A percentile compares a stretch with the other conserved stretches of the same genome.
These are phyloP conservation scores for Caenorhabditis doughertyi DNA, from an alignment of 2,888 invertebrate genomes.

Conservation along the genomic window DNA sequence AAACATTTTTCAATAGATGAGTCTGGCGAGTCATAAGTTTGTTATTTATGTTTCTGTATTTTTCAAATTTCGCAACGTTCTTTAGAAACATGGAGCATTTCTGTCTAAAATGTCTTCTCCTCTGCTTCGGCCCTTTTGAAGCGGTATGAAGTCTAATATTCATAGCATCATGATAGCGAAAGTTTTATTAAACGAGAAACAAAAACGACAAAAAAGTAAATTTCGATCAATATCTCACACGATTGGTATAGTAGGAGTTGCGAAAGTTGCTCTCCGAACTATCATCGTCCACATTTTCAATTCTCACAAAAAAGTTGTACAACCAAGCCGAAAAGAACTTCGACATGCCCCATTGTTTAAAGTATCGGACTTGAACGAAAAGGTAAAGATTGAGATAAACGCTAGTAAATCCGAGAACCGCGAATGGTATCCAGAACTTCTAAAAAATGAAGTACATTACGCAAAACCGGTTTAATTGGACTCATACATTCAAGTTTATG, in stretches of 20 bases:
- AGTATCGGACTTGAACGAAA: slow-evolving; percentile 29
- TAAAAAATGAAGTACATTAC: no score
- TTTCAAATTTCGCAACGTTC: no score
- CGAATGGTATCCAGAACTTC: not conserved
- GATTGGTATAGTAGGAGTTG: slow-evolving; percentile 3
- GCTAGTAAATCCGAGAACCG: not conserved
- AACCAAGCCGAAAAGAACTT: slow-evolving; percentile 14
- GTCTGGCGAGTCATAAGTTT: no score
- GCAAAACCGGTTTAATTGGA: not conserved
- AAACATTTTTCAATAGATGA: no score
- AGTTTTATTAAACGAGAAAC: not conserved
- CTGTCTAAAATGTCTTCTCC: no score
- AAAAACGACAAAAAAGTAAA: not conserved
- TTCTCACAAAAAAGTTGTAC: slow-evolving; percentile 21
- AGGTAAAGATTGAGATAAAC: slow-evolving; percentile 32
- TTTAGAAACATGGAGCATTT: no score
- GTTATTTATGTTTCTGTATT: no score
- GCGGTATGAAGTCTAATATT: no score
- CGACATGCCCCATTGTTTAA: slow-evolving; percentile 18
- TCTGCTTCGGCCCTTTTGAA: no score
- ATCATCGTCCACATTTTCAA: not conserved
- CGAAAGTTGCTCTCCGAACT: not conserved
- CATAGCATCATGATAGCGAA: no score
- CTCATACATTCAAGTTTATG: not conserved
- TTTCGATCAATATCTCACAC: not conserved